Evolutionary conservation across 2,113 vertebrate species (phyloP).

Genomic region (Naja naja): DNA sequence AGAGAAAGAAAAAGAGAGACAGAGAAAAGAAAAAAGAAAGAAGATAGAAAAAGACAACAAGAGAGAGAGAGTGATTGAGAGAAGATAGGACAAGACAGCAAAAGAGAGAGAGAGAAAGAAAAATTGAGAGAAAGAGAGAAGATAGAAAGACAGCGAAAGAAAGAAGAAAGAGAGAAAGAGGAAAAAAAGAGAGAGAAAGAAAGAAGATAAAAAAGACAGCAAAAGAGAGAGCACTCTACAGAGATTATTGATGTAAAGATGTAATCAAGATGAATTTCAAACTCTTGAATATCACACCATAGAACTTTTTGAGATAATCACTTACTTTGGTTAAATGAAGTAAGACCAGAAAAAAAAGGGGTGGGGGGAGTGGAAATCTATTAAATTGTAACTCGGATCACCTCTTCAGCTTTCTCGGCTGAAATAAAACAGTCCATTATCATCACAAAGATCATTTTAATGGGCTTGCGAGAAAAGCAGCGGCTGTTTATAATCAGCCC

Average conservation of each 20-base stretch:
- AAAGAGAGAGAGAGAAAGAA: too few species aligned
- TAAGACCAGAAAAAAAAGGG: background rate
- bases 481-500: constrained; percentile 67
- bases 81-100: background rate
- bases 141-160: too few species aligned
- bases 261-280: background rate
- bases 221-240: background rate
- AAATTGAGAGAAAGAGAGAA: too few species aligned
- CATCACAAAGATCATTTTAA: constrained; percentile 66
- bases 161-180: background rate
- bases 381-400: background rate
- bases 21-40: background rate
- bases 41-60: background rate
- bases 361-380: fast-evolving
- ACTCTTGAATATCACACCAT: background rate
- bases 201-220: background rate
- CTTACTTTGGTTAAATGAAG: fast-evolving
- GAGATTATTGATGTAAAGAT: background rate
- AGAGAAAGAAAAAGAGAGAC: too few species aligned
- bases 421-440: fast-evolving
- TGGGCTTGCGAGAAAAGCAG: constrained; percentile 62
- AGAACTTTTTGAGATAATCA: background rate
- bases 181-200: too few species aligned
- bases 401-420: background rate
- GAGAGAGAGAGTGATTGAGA: background rate